A percentile compares a stretch with the other conserved stretches of the same genome.
phyloP scores from a whole-genome alignment of 2,888 invertebrate genomes.

The Oligia strigilis region DNA sequence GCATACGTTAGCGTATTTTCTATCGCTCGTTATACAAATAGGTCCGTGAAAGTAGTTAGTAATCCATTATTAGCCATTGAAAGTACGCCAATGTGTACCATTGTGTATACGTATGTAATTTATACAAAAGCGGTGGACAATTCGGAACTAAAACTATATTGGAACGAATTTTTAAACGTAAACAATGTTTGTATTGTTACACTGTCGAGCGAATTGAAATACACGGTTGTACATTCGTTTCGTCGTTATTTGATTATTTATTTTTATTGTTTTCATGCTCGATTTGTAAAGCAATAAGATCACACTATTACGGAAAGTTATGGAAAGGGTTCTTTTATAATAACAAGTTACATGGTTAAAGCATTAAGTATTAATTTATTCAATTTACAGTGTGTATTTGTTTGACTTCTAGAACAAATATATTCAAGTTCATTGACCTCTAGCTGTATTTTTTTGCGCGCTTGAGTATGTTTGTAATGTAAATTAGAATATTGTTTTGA shows the following conservation, averaged over 20 bases:
- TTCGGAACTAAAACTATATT: constrained; percentile 8
- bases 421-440: constrained; percentile 42
- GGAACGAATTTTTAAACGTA: constrained; percentile 28
- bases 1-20: constrained; percentile 23
- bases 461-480: constrained; percentile 34
- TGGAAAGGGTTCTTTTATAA: neutral
- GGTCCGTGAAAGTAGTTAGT: constrained; percentile 40
- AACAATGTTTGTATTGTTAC: constrained; percentile 9
- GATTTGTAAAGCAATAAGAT: constrained; percentile 20
- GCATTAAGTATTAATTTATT: constrained; percentile 12
- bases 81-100: constrained; percentile 25
- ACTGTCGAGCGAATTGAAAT: constrained; percentile 13
- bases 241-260: constrained; percentile 22
- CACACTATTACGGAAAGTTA: neutral
- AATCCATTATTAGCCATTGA: constrained; percentile 46
- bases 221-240: constrained; percentile 19
- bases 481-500: constrained; percentile 33
- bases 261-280: constrained; percentile 22
- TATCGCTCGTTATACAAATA: constrained; percentile 23
- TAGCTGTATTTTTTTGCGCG: constrained; percentile 35
- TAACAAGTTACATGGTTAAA: neutral
- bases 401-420: constrained; percentile 35
- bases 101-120: constrained; percentile 35
- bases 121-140: constrained; percentile 23
- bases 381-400: constrained; percentile 29